Percentiles rank a stretch among this genome's conserved stretches.
phyloP scores from a whole-genome alignment of 2,113 vertebrate genomes.

The Hydropotes inermis region DNA sequence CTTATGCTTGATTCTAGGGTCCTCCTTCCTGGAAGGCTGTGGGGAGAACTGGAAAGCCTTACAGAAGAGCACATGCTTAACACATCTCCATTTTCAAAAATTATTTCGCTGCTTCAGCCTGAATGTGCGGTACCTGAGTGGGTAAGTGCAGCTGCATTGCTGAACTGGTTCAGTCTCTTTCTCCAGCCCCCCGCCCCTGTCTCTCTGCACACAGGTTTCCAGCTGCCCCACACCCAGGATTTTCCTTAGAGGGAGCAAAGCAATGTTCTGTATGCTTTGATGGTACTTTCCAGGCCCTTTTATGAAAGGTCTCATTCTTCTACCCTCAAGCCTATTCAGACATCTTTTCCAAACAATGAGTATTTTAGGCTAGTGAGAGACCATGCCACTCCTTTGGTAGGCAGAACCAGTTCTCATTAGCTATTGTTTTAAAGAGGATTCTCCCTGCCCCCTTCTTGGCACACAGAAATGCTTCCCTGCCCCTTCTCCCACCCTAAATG shows the following conservation, averaged over 20 bases:
- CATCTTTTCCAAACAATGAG: background rate
- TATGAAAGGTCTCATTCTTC: background rate
- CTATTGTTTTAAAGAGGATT: background rate
- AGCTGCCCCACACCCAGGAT: background rate
- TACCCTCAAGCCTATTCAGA: background rate
- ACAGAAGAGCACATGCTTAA: background rate
- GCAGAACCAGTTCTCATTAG: background rate
- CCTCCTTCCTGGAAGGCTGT: background rate
- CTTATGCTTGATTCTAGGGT: background rate
- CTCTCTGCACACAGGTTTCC: background rate
- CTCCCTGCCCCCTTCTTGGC: background rate
- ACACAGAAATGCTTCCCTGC: background rate
- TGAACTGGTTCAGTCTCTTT: background rate
- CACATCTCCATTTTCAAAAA: background rate
- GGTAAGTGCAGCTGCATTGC: rapidly evolving
- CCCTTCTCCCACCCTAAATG: too few species aligned
- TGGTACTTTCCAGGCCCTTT: background rate
- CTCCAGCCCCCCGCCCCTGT: rapidly evolving
- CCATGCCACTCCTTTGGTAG: background rate
- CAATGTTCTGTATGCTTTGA: background rate
- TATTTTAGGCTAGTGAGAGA: background rate
- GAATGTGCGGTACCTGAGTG: rapidly evolving
- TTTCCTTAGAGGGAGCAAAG: background rate
- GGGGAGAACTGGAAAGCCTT: background rate
- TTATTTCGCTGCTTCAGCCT: background rate